phyloP scores from a whole-genome alignment of 2,113 vertebrate genomes.

The Anthoscopus minutus region DNA sequence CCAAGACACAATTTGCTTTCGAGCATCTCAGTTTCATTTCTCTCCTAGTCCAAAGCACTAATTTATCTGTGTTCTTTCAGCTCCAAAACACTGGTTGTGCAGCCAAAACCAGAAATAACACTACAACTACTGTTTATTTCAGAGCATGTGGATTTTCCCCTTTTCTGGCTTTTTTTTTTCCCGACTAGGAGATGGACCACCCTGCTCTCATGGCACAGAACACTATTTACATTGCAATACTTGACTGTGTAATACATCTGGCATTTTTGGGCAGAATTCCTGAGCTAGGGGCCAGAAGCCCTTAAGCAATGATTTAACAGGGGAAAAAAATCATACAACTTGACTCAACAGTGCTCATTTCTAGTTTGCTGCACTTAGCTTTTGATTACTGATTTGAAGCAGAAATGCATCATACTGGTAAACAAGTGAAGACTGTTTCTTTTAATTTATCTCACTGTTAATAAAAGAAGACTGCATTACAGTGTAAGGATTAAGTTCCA shows the following conservation, averaged over 20 bases:
- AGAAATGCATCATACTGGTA: slow-evolving; percentile 25
- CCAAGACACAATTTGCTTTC: slow-evolving; percentile 61
- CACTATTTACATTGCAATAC: slow-evolving; percentile 97
- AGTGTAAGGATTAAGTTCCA: not conserved
- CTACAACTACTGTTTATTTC: slow-evolving; percentile 76
- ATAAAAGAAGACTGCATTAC: not conserved
- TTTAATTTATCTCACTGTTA: slow-evolving; percentile 22
- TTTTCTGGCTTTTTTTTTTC: not conserved
- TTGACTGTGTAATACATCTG: slow-evolving; percentile 99
- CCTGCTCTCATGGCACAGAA: slow-evolving; percentile 93
- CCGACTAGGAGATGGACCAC: slow-evolving; percentile 83
- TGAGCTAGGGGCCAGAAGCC: slow-evolving; percentile 82
- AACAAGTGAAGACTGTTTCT: slow-evolving; percentile 25
- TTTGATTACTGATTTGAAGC: slow-evolving; percentile 47
- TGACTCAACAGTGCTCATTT: slow-evolving; percentile 66
- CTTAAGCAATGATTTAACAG: slow-evolving; percentile 75
- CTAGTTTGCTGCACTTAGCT: slow-evolving; percentile 55
- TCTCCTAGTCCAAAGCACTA: slow-evolving; percentile 57
- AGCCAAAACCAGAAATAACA: slow-evolving; percentile 81
- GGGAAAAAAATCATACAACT: slow-evolving; percentile 32
- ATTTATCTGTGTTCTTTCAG: slow-evolving; percentile 64
- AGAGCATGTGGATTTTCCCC: slow-evolving; percentile 11
- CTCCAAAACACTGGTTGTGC: slow-evolving; percentile 66
- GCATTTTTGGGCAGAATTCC: slow-evolving; percentile 95
- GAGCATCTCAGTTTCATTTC: slow-evolving; percentile 60